phyloP scores from a whole-genome alignment of 2,797 vertebrate species.

The Onychomys torridus region DNA sequence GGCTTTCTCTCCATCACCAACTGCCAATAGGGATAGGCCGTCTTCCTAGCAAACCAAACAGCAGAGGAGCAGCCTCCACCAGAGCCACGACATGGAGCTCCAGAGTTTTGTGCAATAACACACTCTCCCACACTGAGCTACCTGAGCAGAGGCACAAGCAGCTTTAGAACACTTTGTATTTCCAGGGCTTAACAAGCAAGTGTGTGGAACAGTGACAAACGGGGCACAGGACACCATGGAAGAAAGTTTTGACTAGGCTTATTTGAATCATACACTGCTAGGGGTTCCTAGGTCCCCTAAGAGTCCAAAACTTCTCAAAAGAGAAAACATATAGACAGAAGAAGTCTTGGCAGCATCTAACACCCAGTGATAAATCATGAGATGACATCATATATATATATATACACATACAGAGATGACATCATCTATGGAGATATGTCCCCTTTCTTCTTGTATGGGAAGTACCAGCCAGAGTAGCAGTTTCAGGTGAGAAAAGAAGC shows the following conservation, averaged over 20 bases:
- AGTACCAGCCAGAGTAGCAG: not conserved
- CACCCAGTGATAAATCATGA: not conserved
- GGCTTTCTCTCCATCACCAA: not conserved
- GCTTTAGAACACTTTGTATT: not conserved
- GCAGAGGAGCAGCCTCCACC: not conserved
- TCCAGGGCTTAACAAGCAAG: not conserved
- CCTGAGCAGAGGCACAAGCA: not conserved
- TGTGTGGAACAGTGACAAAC: not conserved
- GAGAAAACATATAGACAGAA: not conserved
- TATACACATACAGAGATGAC: accelerated
- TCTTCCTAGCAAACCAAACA: not conserved
- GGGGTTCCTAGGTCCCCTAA: not conserved
- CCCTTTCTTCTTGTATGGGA: not conserved
- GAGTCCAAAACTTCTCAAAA: not conserved
- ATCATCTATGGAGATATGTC: not conserved
- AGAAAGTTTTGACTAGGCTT: not conserved
- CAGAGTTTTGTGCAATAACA: not conserved
- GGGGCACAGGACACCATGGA: not conserved
- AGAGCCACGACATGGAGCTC: not conserved
- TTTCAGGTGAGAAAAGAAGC: not conserved
- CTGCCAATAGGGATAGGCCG: not conserved
- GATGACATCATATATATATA: not conserved
- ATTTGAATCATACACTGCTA: not conserved
- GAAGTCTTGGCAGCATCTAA: not conserved
- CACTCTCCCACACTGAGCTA: no score